Percentiles rank a stretch among this genome's conserved stretches.
Evolutionary conservation across 2,888 invertebrate genomes (phyloP).

Genomic region (Lasiommata megera): DNA sequence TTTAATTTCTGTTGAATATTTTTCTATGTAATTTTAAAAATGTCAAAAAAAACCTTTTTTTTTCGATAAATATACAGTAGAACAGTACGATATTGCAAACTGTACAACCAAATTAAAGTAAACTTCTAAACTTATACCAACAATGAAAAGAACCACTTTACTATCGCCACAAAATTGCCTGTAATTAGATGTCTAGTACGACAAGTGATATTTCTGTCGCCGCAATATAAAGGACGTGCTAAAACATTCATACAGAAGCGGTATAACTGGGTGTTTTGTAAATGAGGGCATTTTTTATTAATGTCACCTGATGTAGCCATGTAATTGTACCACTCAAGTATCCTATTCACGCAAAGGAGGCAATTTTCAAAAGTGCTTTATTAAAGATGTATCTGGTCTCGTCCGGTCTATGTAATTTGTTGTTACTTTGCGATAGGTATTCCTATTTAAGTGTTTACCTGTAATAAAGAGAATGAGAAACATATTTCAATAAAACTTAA

Average conservation of each 20-base stretch:
- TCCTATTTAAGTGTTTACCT: no score
- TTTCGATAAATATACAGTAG: no score
- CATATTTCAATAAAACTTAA: no score
- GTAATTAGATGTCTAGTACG: constrained; percentile 4
- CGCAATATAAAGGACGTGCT: constrained; percentile 16
- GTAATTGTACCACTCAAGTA: constrained; percentile 29
- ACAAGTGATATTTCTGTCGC: constrained; percentile 1
- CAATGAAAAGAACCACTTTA: background rate
- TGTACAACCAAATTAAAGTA: background rate
- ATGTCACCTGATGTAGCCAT: constrained; percentile 15
- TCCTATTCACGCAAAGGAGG: constrained; percentile 14
- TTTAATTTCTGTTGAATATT: no score
- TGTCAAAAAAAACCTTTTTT: no score
- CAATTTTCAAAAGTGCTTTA: constrained; percentile 21
- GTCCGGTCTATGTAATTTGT: background rate
- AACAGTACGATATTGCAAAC: no score
- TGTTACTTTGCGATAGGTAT: background rate
- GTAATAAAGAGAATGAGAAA: no score
- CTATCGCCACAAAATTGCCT: background rate
- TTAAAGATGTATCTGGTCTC: constrained; percentile 22
- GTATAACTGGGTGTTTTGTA: constrained; percentile 20
- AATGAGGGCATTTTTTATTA: constrained; percentile 29
- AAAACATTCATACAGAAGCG: constrained; percentile 22
- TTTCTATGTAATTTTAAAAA: no score
- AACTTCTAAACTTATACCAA: background rate